Evolutionary conservation across 2,113 vertebrate genomes (phyloP), one percentile per base, ranked within the genome.

Genomic region (Peromyscus maniculatus): DNA sequence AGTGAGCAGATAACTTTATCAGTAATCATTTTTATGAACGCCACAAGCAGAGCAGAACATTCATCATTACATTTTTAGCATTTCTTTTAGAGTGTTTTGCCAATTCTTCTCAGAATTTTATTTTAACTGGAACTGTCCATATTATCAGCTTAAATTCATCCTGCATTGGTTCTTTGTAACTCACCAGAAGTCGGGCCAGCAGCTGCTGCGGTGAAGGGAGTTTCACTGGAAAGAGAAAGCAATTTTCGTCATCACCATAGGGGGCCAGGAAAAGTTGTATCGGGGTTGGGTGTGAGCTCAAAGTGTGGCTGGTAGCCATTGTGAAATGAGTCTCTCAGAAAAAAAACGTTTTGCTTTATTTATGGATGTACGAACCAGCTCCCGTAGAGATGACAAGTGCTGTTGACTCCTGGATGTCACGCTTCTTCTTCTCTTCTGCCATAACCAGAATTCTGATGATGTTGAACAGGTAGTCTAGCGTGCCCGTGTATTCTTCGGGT

Each of bases 151-250:
- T 62, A 82, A 59, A 52, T 89, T 75, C 43, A 74, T 22, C 52
- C 71, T 11, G 5, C 11, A 3, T 12, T 92, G 67, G 8, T n/a
- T 93, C 46, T 90, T 87, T n/a, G n/a, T 88, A 67, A 96, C 98
- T 98, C 57, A 98, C 98, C 97, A 98, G 93, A 93, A 98, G 97
- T 92, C 98, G 97, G 64, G 98, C 98, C 93, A 98, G 94, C 9
- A 98, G 84, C 95, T 98, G 97, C 26, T 98, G 98, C 31, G 98
- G 62, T 90, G 96, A 95, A 93, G 98, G 97, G 84, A 98, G 97
- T 96, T 97, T 98, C 82, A 97, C 98, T 98, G 52, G 93, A 97
- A 97, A 96, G 92, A 98, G 71, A 98, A 97, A 93, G 79, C 15
- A 94, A 72, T 87, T 95, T 90, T 93, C 59, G 39, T 90, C 90